These are phyloP conservation scores for Apotomis turbidana DNA, from an alignment of 2,888 invertebrate species.

Conservation along the genomic window DNA sequence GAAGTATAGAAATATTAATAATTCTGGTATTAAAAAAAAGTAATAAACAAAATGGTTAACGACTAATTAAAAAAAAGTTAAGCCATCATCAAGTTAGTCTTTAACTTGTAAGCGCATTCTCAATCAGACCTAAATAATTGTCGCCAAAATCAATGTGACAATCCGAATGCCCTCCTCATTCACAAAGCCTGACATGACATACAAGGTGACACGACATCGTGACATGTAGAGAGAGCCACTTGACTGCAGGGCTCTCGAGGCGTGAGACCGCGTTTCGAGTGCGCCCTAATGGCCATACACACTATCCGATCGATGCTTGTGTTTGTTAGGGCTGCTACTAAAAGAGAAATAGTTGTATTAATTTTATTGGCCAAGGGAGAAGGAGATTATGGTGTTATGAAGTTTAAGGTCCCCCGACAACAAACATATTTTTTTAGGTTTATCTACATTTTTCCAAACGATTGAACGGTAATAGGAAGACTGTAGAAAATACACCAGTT, in stretches of 20 bases:
- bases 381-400: neutral
- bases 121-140: neutral
- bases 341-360: neutral
- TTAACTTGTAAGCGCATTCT: neutral
- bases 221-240: conserved; percentile 59
- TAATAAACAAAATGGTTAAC: too few species aligned
- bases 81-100: too few species aligned
- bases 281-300: conserved; percentile 64
- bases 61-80: too few species aligned
- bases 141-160: neutral
- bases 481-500: too few species aligned
- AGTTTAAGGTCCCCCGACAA: too few species aligned
- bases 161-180: conserved; percentile 1
- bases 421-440: too few species aligned
- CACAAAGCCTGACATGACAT: conserved; percentile 18
- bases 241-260: conserved; percentile 54
- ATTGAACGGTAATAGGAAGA: neutral
- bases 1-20: too few species aligned
- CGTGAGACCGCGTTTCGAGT: conserved; percentile 58
- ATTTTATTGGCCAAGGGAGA: neutral
- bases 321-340: conserved; percentile 42
- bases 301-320: conserved; percentile 52
- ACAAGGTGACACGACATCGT: conserved; percentile 47
- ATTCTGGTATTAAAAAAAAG: too few species aligned
- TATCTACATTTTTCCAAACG: too few species aligned